Percentiles rank a stretch among this genome's conserved stretches.
phyloP scores from a whole-genome alignment of 2,797 vertebrate genomes.

The Loriculus beryllinus region DNA sequence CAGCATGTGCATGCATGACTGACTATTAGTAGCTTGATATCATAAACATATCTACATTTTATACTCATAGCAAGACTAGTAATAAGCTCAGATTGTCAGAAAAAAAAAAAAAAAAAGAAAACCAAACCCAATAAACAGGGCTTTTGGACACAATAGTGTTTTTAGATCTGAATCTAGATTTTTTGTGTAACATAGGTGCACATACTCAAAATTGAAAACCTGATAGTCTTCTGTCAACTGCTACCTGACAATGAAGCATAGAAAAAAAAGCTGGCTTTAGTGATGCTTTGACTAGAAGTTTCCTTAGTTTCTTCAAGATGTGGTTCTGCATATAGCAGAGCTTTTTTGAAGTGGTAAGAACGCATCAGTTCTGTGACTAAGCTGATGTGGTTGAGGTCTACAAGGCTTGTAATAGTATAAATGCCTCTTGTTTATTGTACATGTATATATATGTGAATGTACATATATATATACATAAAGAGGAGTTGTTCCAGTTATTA shows the following conservation, averaged over 20 bases:
- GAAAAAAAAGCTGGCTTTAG: not conserved
- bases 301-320: not conserved
- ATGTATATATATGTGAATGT: not conserved
- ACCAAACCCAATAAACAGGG: not conserved
- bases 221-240: not conserved
- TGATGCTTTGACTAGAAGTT: not conserved
- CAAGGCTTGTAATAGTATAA: not conserved
- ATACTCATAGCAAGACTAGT: not conserved
- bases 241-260: not conserved
- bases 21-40: not conserved
- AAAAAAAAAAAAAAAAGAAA: not conserved
- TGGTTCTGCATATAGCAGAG: not conserved
- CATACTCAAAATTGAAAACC: not conserved
- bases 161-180: not conserved
- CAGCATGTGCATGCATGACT: not conserved
- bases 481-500: not conserved
- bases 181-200: not conserved
- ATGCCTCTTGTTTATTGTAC: rapidly evolving
- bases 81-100: not conserved
- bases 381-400: not conserved
- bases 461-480: not conserved
- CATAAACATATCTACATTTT: not conserved
- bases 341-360: not conserved
- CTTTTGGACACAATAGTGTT: not conserved
- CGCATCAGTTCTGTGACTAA: not conserved